phyloP scores from a whole-genome alignment of 2,113 vertebrate genomes.

The Planiliza haematocheilus region DNA sequence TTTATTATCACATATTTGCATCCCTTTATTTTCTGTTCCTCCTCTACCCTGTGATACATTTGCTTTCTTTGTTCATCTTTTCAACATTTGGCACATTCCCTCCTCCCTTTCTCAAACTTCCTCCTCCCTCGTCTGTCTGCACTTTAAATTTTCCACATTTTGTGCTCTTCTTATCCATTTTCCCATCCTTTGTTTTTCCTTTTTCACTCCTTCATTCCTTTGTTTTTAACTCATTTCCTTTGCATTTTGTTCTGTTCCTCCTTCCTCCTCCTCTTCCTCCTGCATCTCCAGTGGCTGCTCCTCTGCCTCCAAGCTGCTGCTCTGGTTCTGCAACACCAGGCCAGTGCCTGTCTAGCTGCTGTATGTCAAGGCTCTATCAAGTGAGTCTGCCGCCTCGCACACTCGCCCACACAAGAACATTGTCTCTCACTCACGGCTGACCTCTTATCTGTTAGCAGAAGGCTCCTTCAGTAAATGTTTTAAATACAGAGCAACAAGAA shows the following conservation, averaged over 20 bases:
- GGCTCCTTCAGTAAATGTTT: too few relatives aligned
- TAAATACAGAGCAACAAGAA: too few relatives aligned
- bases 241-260: conserved; percentile 20
- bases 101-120: not conserved
- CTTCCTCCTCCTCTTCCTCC: conserved; percentile 59
- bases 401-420: conserved; percentile 5
- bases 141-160: too few relatives aligned
- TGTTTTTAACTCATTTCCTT: conserved; percentile 32
- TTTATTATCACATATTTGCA: conserved; percentile 5
- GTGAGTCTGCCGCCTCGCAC: conserved; percentile 77
- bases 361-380: conserved; percentile 79
- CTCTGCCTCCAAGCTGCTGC: conserved; percentile 93
- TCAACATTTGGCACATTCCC: too few relatives aligned
- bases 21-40: too few relatives aligned
- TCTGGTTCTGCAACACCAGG: conserved; percentile 95
- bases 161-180: not conserved
- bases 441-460: too few relatives aligned
- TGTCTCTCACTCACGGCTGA: too few relatives aligned
- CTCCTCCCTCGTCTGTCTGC: too few relatives aligned
- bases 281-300: conserved; percentile 89
- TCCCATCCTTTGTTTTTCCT: not conserved
- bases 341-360: conserved; percentile 92
- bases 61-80: too few relatives aligned
- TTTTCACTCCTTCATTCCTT: not conserved
- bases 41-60: too few relatives aligned